A percentile compares a stretch with the other conserved stretches of the same genome.
Evolutionary conservation across 2,113 vertebrate species (phyloP).

Genomic region (Baryphthengus martii): DNA sequence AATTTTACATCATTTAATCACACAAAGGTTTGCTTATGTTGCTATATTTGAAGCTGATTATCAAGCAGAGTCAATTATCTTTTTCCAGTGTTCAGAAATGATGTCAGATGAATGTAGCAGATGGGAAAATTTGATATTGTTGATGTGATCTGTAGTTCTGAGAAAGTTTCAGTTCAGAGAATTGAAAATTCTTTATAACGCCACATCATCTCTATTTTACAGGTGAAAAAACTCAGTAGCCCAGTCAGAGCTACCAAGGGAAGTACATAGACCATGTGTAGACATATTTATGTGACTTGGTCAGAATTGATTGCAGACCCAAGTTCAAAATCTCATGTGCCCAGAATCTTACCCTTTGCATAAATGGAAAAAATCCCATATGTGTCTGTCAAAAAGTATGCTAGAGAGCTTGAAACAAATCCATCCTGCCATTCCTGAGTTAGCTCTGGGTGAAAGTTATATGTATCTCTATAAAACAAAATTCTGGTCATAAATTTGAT

Average conservation of each 20-base stretch:
- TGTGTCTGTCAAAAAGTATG: not conserved
- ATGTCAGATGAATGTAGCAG: not conserved
- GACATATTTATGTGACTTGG: not conserved
- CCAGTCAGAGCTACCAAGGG: not conserved
- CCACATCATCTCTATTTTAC: not conserved
- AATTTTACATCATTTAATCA: not conserved
- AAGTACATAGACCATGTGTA: rapidly evolving
- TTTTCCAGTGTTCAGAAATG: not conserved
- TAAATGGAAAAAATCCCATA: not conserved
- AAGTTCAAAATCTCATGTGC: not conserved
- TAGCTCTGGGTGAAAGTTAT: not conserved
- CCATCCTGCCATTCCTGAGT: slow-evolving; percentile 8
- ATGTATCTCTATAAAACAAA: not conserved
- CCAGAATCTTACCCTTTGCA: not conserved
- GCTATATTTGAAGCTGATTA: not conserved
- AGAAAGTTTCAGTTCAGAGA: not conserved
- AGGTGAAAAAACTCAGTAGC: not conserved
- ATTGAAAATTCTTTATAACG: not conserved
- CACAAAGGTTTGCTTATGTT: not conserved
- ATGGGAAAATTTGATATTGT: not conserved
- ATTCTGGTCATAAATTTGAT: not conserved
- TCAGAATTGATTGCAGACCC: not conserved
- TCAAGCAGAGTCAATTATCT: not conserved
- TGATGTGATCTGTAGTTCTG: not conserved
- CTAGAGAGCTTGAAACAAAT: slow-evolving; percentile 14